Conservation (phyloP, 1,140 invertebrate genomes). For the Kradibia gibbosae region DNA sequence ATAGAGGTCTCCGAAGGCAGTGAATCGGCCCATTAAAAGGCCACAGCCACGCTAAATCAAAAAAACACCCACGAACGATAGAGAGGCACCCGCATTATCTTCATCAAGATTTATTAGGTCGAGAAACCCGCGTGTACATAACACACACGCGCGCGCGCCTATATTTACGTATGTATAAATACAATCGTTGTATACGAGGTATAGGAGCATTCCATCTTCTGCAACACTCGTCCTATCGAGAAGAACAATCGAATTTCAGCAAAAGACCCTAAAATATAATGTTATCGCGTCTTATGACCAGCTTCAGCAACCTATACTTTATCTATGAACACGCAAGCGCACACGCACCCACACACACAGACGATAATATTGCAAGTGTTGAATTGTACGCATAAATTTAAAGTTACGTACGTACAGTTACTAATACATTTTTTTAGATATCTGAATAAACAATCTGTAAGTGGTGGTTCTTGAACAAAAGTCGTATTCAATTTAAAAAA, state of each 20-base stretch:
- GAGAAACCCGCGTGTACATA: not conserved
- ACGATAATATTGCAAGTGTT: not conserved
- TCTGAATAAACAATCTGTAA: too few species aligned
- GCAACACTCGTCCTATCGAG: too few species aligned
- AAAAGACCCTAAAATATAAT: not conserved
- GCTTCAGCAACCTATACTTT: not conserved
- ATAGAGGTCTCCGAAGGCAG: slow-evolving; percentile 28
- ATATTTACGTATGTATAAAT: not conserved
- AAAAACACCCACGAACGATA: slow-evolving; percentile 28
- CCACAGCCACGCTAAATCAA: slow-evolving; percentile 1
- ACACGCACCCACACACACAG: not conserved
- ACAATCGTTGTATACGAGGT: slow-evolving; percentile 41
- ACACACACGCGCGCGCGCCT: not conserved
- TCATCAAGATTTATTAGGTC: slow-evolving; percentile 45
- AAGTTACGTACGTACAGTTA: too few species aligned
- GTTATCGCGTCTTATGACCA: slow-evolving; percentile 7
- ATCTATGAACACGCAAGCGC: not conserved
- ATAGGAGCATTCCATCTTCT: slow-evolving; percentile 29
- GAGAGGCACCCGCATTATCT: slow-evolving; percentile 53
- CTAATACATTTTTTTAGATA: too few species aligned
- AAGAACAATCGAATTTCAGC: slow-evolving; percentile 44
- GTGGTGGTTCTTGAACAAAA: too few species aligned
- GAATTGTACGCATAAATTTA: not conserved
- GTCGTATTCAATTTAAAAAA: too few species aligned
- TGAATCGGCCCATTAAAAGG: slow-evolving; percentile 54